These are phyloP conservation scores for Dromococcyx pavoninus DNA, from an alignment of 2,797 vertebrate genomes.

Conservation along the genomic window DNA sequence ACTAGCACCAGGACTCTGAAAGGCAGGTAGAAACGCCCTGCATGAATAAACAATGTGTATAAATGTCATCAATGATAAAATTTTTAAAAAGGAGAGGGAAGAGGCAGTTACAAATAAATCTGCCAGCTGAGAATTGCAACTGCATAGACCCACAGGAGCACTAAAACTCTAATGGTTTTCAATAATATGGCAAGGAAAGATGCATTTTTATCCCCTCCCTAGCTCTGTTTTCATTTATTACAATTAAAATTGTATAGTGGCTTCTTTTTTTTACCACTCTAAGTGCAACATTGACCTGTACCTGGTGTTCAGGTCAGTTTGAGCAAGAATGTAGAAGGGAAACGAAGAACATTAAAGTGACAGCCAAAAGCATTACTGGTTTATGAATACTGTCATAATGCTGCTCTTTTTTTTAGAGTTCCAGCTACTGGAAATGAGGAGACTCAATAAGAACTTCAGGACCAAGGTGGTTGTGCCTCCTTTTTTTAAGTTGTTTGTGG, in stretches of 20 bases:
- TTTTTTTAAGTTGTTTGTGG: background rate
- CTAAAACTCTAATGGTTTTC: background rate
- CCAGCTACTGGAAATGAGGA: background rate
- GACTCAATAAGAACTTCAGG: background rate
- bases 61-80: conserved; percentile 59
- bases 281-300: background rate
- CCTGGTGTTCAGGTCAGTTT: background rate
- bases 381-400: background rate
- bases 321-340: background rate
- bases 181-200: background rate
- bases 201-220: background rate
- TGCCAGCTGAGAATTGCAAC: conserved; percentile 20
- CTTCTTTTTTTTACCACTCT: background rate
- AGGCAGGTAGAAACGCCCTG: conserved; percentile 67
- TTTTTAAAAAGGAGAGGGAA: conserved; percentile 33
- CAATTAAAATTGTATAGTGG: background rate
- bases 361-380: background rate
- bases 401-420: background rate
- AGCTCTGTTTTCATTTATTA: background rate
- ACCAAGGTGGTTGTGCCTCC: background rate
- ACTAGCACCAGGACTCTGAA: conserved; percentile 59
- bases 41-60: conserved; percentile 63
- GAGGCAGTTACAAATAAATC: conserved; percentile 50
- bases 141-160: background rate
- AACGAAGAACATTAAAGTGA: background rate